Evolutionary conservation across 2,113 vertebrate genomes (phyloP).

Genomic region (Elephantulus edwardii): DNA sequence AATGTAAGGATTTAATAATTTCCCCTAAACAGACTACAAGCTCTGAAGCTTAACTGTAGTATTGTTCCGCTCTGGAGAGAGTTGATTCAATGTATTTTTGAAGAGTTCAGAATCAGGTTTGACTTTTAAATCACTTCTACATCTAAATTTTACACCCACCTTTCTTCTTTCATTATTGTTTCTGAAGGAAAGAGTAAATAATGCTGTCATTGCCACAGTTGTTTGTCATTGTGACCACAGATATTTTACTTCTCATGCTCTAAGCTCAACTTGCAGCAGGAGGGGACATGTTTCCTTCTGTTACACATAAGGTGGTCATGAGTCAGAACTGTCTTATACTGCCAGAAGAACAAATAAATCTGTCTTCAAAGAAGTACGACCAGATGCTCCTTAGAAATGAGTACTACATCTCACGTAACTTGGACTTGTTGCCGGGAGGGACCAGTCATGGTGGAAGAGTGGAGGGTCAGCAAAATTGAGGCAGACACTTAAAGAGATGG

Average conservation of each 20-base stretch:
- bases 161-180: neutral
- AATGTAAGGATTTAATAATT: neutral
- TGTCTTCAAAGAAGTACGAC: neutral
- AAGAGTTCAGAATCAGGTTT: neutral
- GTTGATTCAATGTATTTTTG: neutral
- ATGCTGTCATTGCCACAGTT: neutral
- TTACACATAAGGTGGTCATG: neutral
- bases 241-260: neutral
- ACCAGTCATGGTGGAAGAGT: neutral
- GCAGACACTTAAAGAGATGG: neutral
- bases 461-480: neutral
- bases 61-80: neutral
- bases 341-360: neutral
- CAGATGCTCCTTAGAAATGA: neutral
- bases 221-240: neutral
- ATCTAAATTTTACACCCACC: neutral
- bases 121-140: conserved; percentile 8
- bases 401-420: neutral
- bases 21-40: neutral
- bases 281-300: neutral
- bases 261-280: neutral
- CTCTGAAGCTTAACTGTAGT: neutral
- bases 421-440: neutral
- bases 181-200: neutral
- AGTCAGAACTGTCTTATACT: neutral